These are phyloP conservation scores for Ailurus styani DNA, from an alignment of 2,113 vertebrate genomes.

Conservation along the genomic window DNA sequence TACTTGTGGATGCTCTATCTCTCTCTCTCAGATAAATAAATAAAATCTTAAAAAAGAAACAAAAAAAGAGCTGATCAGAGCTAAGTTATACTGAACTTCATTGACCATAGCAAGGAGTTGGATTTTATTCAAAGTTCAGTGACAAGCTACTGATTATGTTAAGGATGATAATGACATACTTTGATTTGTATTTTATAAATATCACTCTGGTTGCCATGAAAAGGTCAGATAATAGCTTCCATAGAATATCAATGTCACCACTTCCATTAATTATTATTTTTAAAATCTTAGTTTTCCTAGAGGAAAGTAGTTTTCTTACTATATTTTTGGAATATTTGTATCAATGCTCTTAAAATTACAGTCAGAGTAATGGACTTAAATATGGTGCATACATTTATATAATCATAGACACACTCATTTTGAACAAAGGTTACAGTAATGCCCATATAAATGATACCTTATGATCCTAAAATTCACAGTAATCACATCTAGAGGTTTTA, in stretches of 20 bases:
- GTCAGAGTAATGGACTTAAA: not conserved
- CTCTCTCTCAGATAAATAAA: not conserved
- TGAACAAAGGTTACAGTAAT: not conserved
- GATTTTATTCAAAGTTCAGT: not conserved
- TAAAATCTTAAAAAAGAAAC: not conserved
- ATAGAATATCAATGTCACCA: not conserved
- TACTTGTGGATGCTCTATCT: not conserved
- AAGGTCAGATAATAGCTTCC: not conserved
- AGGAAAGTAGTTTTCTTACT: not conserved
- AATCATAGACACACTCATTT: not conserved
- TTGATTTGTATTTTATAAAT: not conserved
- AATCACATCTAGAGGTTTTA: not conserved
- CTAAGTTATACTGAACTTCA: not conserved
- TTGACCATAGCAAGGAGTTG: not conserved
- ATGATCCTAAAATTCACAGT: constrained; percentile 5
- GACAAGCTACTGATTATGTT: not conserved
- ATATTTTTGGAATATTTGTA: not conserved
- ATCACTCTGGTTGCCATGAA: not conserved
- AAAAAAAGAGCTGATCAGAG: not conserved
- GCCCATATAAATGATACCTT: not conserved
- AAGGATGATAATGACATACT: not conserved
- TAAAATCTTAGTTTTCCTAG: not conserved
- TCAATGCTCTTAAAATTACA: not conserved
- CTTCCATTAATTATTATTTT: not conserved
- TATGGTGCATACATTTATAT: not conserved